Percentiles rank a stretch among this genome's conserved stretches.
Conservation (phyloP, 2,797 vertebrate genomes). For the Bufotes viridis region DNA sequence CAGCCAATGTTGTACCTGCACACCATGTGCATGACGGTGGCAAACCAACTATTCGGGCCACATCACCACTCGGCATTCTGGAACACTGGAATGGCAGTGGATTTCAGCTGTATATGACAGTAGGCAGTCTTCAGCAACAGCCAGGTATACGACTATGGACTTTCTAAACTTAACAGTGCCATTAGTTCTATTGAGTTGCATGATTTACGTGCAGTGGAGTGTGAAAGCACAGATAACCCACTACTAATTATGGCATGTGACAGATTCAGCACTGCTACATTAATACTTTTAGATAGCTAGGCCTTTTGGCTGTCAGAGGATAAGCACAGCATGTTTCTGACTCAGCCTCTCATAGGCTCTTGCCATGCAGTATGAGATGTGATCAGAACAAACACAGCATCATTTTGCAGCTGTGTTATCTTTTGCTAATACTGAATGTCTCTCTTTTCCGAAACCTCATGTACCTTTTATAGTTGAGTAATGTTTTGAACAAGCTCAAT, state of each 20-base stretch:
- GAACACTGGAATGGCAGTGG: too few relatives aligned
- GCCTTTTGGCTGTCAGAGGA: conserved; percentile 7
- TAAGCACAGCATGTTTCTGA: conserved; percentile 6
- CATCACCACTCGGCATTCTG: too few relatives aligned
- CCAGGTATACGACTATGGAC: background rate
- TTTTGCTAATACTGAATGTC: conserved; percentile 17
- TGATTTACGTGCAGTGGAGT: background rate
- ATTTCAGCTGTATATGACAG: too few relatives aligned
- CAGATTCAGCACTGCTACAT: background rate
- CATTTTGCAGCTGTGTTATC: conserved; percentile 15
- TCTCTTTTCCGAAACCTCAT: conserved; percentile 20
- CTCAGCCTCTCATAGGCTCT: background rate
- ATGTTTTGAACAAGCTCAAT: conserved; percentile 36
- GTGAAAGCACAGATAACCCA: background rate
- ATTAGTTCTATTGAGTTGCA: background rate
- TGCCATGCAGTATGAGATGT: background rate
- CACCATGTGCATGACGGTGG: too few relatives aligned
- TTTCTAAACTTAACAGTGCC: background rate
- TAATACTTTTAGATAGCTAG: background rate
- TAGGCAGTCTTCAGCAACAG: too few relatives aligned
- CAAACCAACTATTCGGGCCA: too few relatives aligned
- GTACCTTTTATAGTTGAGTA: conserved; percentile 33
- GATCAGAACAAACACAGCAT: conserved; percentile 27
- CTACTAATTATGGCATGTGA: background rate
- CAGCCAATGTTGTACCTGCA: too few relatives aligned